Evolutionary conservation across 2,797 vertebrate genomes (phyloP).

Genomic region (Pseudochromis fuscus): DNA sequence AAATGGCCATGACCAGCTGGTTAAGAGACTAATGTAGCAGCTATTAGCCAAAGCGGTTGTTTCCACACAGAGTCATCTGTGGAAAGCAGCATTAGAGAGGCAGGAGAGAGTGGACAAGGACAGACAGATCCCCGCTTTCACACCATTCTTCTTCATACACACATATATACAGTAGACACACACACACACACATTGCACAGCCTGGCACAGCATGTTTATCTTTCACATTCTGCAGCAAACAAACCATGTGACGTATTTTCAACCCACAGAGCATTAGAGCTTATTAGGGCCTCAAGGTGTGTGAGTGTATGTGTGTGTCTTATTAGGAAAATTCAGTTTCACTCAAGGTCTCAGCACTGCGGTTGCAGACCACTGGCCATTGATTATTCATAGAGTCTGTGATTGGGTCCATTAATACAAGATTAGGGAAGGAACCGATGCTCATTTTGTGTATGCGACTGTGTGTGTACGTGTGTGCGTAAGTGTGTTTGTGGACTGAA

Average conservation of each 20-base stretch:
- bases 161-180: slow-evolving; percentile 32
- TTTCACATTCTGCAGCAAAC: slow-evolving; percentile 87
- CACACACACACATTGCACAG: slow-evolving; percentile 46
- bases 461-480: slow-evolving; percentile 32
- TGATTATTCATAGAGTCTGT: slow-evolving; percentile 89
- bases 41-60: slow-evolving; percentile 86
- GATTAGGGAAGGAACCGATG: slow-evolving; percentile 84
- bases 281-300: slow-evolving; percentile 84
- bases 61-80: slow-evolving; percentile 80
- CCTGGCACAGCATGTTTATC: slow-evolving; percentile 78
- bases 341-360: slow-evolving; percentile 83
- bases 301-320: slow-evolving; percentile 64
- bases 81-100: slow-evolving; percentile 64
- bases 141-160: slow-evolving; percentile 16
- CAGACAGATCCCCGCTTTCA: slow-evolving; percentile 52
- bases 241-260: slow-evolving; percentile 84
- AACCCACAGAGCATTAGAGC: slow-evolving; percentile 81
- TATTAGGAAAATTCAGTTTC: slow-evolving; percentile 86
- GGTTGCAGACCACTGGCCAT: slow-evolving; percentile 85
- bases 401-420: slow-evolving; percentile 87
- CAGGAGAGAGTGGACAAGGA: slow-evolving; percentile 69
- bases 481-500: slow-evolving; percentile 51
- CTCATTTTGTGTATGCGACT: slow-evolving; percentile 71
- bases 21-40: slow-evolving; percentile 87
- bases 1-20: slow-evolving; percentile 87